Evolutionary conservation across 2,888 invertebrate species (phyloP), one percentile per base, ranked within the genome.

Genomic region (Neuroscelio doddi): DNA sequence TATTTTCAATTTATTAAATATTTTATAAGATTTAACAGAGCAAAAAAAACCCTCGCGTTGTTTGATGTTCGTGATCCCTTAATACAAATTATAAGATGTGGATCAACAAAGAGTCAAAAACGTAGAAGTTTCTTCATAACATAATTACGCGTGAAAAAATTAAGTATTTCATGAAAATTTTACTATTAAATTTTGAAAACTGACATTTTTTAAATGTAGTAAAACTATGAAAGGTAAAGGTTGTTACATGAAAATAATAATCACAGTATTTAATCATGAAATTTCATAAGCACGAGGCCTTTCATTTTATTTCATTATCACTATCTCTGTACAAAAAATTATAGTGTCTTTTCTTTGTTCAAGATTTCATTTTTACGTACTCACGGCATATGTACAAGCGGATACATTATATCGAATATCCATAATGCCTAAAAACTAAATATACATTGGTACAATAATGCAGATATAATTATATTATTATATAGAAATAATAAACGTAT

Each of bases 271-370:
- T 81, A 79, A 81, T 81, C 80, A 78, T 83, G 80, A 83, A 83
- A 82, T 83, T 82, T 80, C 79, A 82, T 83, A 83, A 83, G 83
- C 83, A 82, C 83, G 80, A 82, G 82, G 83, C 83, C 82, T 80
- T 70, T 83, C 78, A 74, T 81, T 78, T 78, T 78, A 69, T 71
- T 67, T 64, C 68, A 68, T 68, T 71, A 77, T 82, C 80, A 77
- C 81, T 82, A 83, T 83, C 80, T 84, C 83, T 84, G 84, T 84
- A 84, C 84, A 84, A 84, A 84, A 83, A 83, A 83, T 84, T 83
- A 83, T 83, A 83, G 77, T 77, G 78, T 77, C 80, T 78, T 80
- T 75, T 73, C 73, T 77, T 79, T 74, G 74, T 80, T 80, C 79
- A 78, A 81, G 80, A 78, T 81, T 79, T 75, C 79, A 77, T 80